Evolutionary conservation across 1,140 invertebrate species (phyloP), one percentile per base, ranked within the genome.

Genomic region (Rhizoglyphus robini): DNA sequence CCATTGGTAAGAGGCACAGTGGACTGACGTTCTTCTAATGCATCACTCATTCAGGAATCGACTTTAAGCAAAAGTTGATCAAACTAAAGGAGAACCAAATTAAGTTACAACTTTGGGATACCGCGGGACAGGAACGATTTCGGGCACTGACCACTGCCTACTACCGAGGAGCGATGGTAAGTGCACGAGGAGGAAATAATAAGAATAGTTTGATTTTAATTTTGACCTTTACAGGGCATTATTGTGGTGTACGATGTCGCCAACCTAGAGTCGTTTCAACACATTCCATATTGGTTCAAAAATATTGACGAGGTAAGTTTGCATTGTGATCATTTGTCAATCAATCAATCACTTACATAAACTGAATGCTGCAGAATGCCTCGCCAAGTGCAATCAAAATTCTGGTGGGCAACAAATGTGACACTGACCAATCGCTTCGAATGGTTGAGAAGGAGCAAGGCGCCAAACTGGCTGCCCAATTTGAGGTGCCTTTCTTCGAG

Each of bases 401-500:
- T 36, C 76, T 90, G 71, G 86, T 85, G 15, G 87, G 86, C 18
- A 89, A 90, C 73, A 89, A 90, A 81, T 88, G 87, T 72, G 88
- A 90, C 71, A 83, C 82, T 36, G 80, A 82, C 36, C 80, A 81
- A 63, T 13, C 11, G 23, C 82, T 87, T 70, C 78, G 86, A 70
- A 81, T 84, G 59, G 86, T 90, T 4, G 84, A 88, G 32, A 80
- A 81, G 69, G 86, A 88, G 69, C 81, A 84, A 75, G 87, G 86
- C 68, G 81, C 80, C 29, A 76, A 89, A 86, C 83, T 92, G 73
- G 89, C 88, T 0, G 87, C 90, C 71, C 87, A 88, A 75, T 90
- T 90, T 73, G 88, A 90, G 68, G 87, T 92, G 80, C 88, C 89
- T 48, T 92, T 91, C 74, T 90, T 88, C 76, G 89, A 92, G 76